phyloP scores from a whole-genome alignment of 1,140 invertebrate genomes.

The Cydia splendana region DNA sequence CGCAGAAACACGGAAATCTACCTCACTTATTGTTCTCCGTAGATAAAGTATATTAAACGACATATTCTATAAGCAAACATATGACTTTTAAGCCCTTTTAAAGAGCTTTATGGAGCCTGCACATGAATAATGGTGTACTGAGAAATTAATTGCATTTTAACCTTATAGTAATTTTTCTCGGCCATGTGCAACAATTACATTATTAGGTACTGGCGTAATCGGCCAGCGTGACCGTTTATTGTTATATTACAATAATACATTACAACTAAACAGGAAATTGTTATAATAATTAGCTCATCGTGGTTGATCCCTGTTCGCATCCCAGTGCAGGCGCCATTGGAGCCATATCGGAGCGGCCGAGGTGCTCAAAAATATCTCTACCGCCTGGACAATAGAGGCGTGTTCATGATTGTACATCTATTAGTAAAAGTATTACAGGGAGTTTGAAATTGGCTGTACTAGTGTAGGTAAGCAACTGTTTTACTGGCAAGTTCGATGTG shows the following conservation, averaged over 20 bases:
- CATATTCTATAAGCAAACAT: neutral
- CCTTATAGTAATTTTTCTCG: slow-evolving; percentile 14
- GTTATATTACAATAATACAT: slow-evolving; percentile 2
- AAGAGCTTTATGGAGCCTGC: neutral
- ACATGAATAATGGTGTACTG: slow-evolving; percentile 13
- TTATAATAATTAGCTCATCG: neutral
- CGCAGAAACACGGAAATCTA: slow-evolving; percentile 11
- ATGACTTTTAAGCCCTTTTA: neutral
- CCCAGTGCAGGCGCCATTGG: too few relatives aligned
- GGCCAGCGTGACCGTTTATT: slow-evolving; percentile 10
- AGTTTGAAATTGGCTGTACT: too few relatives aligned
- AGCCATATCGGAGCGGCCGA: too few relatives aligned
- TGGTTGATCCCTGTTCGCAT: neutral
- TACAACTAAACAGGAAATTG: slow-evolving; percentile 12
- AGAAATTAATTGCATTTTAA: slow-evolving; percentile 20
- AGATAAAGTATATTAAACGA: neutral
- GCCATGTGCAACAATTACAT: slow-evolving; percentile 7
- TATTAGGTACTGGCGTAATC: neutral
- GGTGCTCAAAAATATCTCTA: too few relatives aligned
- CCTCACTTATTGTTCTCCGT: neutral
- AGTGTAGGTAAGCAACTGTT: too few relatives aligned
- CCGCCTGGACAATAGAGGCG: too few relatives aligned
- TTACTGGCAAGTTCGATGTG: too few relatives aligned
- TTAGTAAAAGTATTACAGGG: too few relatives aligned
- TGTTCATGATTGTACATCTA: too few relatives aligned